Evolutionary conservation across 2,113 vertebrate species (phyloP).

Genomic region (Pangasianodon gigas): DNA sequence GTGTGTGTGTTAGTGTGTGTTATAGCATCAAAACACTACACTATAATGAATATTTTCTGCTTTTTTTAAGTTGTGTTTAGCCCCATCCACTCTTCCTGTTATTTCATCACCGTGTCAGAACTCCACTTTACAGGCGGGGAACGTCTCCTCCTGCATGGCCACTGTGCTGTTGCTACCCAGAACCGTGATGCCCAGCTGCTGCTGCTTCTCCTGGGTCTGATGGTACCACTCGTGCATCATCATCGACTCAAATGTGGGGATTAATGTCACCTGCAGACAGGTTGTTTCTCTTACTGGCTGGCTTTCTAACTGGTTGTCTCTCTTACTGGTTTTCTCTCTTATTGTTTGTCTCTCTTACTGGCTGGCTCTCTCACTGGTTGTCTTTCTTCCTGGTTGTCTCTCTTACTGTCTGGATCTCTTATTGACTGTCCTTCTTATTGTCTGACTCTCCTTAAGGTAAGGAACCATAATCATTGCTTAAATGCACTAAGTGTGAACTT

Average conservation of each 20-base stretch:
- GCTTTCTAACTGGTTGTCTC: neutral
- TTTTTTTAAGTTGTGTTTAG: neutral
- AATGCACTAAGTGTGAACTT: slow-evolving; percentile 31
- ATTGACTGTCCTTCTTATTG: neutral
- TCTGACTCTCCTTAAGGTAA: neutral
- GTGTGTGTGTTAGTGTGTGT: neutral
- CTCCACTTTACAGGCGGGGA: slow-evolving; percentile 94
- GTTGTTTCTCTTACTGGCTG: neutral
- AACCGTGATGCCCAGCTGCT: slow-evolving; percentile 82
- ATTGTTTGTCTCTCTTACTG: neutral
- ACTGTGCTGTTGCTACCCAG: slow-evolving; percentile 92
- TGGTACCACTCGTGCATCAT: slow-evolving; percentile 90
- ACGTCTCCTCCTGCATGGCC: slow-evolving; percentile 93
- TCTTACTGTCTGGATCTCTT: neutral
- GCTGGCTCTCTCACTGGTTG: neutral
- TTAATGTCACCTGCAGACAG: slow-evolving; percentile 83
- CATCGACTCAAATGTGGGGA: slow-evolving; percentile 88
- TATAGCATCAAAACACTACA: neutral
- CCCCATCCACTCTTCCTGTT: neutral
- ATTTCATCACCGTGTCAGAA: slow-evolving; percentile 70
- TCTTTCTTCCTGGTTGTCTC: neutral
- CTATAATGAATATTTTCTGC: neutral
- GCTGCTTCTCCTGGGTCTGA: slow-evolving; percentile 82
- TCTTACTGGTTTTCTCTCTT: neutral
- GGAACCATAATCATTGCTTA: neutral